Evolutionary conservation across 1,140 invertebrate species (phyloP), one percentile per base, ranked within the genome.

Genomic region (Trichonephila clavata): DNA sequence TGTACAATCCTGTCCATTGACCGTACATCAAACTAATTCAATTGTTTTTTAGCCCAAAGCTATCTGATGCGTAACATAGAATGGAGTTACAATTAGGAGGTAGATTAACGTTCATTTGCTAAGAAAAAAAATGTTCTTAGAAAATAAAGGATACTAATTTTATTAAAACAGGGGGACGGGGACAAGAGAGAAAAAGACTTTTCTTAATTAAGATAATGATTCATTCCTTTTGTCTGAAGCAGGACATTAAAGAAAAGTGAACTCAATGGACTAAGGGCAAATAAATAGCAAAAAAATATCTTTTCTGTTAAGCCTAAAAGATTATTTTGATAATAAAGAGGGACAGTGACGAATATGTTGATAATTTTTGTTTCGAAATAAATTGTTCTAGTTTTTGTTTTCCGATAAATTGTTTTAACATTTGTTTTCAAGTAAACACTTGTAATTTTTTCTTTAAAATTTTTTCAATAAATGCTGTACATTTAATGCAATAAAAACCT

Each of bases 181-280:
- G 27, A 77, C 71, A 77, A 77, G 71, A 39, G 32, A 39, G 71
- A 77, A 77, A 77, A 77, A 77, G 71, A 39, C 24, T 77, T 63
- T 77, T 77, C 71, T 77, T 77, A 77, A 77, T 77, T 77, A 77
- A 77, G 71, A 27, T 77, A 77, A 77, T 77, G 71, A 77, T 77
- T 77, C 27, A 77, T 77, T 77, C 71, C 18, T 39, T 77, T 77
- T 27, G 14, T 77, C 5, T 20, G 6, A 4, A 5, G 27, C 16
- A 77, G 6, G 71, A 39, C 32, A 77, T 77, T 39, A 77, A 27
- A 77, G 71, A 39, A 39, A 39, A 39, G 24, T 32, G 71, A 27
- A 27, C 7, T 20, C 71, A 32, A 16, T 6, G 71, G 2, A 32
- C 24, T 71, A 13, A 27, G 24, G 24, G 13, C 6, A 65, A 6